Percentiles rank a stretch among this genome's conserved stretches.
phyloP scores from a whole-genome alignment of 2,113 vertebrate genomes.

The Osmerus eperlanus region DNA sequence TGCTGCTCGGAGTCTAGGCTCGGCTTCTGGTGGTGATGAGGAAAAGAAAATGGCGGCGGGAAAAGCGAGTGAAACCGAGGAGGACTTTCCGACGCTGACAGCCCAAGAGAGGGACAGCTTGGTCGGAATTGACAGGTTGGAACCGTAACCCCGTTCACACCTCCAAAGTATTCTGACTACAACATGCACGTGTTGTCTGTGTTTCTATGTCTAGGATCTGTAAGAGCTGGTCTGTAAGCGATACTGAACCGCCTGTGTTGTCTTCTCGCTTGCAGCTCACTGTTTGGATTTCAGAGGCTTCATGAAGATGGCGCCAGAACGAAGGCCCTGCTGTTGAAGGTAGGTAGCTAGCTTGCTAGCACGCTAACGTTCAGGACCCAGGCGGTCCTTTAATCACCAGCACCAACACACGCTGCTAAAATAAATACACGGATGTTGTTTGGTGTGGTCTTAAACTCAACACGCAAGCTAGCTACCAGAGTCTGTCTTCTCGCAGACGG shows the following conservation, averaged over 20 bases:
- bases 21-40: slow-evolving; percentile 89
- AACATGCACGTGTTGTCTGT: slow-evolving; percentile 11
- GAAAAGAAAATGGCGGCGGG: slow-evolving; percentile 99
- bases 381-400: too few species aligned
- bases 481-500: too few species aligned
- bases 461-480: too few species aligned
- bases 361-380: background rate
- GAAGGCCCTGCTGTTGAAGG: slow-evolving; percentile 96
- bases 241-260: slow-evolving; percentile 72
- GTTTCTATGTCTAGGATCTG: slow-evolving; percentile 36
- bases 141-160: slow-evolving; percentile 38
- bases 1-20: slow-evolving; percentile 80
- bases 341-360: slow-evolving; percentile 56
- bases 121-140: slow-evolving; percentile 89
- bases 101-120: slow-evolving; percentile 88
- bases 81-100: slow-evolving; percentile 98
- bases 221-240: slow-evolving; percentile 48
- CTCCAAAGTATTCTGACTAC: slow-evolving; percentile 21
- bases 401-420: too few species aligned
- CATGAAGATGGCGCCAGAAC: slow-evolving; percentile 99
- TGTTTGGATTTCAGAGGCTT: slow-evolving; percentile 96
- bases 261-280: slow-evolving; percentile 83
- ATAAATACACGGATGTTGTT: too few species aligned
- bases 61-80: slow-evolving; percentile 96
- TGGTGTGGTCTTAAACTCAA: too few species aligned